Base-by-base conservation (phyloP, 1,140 invertebrate species). In the Muscidifurax raptorellus region DNA sequence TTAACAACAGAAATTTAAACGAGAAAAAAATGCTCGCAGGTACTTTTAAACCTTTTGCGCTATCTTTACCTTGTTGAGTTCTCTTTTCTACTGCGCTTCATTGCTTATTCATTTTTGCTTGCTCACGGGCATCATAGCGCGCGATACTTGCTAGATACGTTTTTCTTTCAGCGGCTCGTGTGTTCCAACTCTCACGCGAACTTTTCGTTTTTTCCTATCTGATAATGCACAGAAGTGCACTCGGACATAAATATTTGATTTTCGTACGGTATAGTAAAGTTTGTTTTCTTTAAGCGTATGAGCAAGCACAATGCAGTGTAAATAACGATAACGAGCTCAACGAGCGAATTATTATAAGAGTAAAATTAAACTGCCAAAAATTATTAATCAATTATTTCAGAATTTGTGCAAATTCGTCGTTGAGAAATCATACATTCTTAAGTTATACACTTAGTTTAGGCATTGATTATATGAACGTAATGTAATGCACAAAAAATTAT, bases 81-180 rank as follows among this genome's bases (percentile, higher is more conserved):
- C 27, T 15, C 59, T 66, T 66, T 82, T 44, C n/a, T 75, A 1
- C 18, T 66, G 12, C 10, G 10, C 80, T 66, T 27, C 52, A 82
- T 82, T 76, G 44, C 47, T 82, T 75, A 82, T 82, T 82, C 80
- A 82, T 64, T 36, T 82, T 72, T 74, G 25, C 67, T 71, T 71
- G 67, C 40, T 80, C 67, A 28, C 30, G 36, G n/a, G 59, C 77
- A 80, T 80, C 77, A 30, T n/a, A n/a, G 30, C 74, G 28, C 47
- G 47, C 10, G 76, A 78, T 59, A 25, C 44, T 77, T 28, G 75
- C 27, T 47, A 30, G 47, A 30, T 30, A 77, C 36, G 12, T 77
- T 77, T 59, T 64, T 59, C 44, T 59, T 30, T 25, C 13, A 32
- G 71, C 15, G 2, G 2, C 71, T 13, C 3, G 71, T 36, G 22